Percentiles rank a stretch among this genome's conserved stretches.
phyloP scores from a whole-genome alignment of 2,888 invertebrate species.

The Cataglyphis livida region DNA sequence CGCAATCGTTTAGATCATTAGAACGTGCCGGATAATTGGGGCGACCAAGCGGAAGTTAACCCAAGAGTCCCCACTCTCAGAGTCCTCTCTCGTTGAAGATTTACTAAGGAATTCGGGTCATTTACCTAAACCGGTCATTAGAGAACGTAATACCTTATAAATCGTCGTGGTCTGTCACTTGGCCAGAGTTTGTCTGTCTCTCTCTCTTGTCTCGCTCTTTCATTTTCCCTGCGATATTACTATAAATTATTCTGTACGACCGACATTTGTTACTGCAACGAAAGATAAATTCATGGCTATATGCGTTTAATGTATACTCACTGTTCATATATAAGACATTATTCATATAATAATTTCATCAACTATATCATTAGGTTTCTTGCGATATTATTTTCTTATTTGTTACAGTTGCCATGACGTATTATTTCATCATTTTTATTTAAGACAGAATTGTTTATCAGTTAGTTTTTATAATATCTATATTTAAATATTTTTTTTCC shows the following conservation, averaged over 20 bases:
- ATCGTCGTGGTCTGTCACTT: conserved; percentile 15
- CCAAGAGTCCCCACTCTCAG: neutral
- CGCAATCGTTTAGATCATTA: conserved; percentile 71
- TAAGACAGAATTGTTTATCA: neutral
- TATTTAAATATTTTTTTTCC: neutral
- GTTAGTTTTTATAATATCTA: neutral
- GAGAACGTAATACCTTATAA: conserved; percentile 53
- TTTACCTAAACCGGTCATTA: conserved; percentile 57
- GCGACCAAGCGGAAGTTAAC: conserved; percentile 61
- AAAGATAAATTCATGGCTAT: conserved; percentile 8
- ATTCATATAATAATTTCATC: neutral
- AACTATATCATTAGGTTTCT: neutral
- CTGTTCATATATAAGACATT: neutral
- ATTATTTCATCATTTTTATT: neutral
- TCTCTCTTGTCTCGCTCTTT: conserved; percentile 37
- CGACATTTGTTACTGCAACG: neutral
- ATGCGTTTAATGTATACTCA: neutral
- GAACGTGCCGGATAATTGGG: conserved; percentile 63
- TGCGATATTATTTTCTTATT: conserved; percentile 2
- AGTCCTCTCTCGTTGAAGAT: conserved; percentile 25
- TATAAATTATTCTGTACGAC: conserved; percentile 30
- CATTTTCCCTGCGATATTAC: conserved; percentile 38
- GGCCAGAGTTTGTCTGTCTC: conserved; percentile 10
- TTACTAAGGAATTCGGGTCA: conserved; percentile 55
- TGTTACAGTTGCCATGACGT: neutral